Percentiles rank a stretch among this genome's conserved stretches.
These are phyloP conservation scores for Zosterops pallidus DNA, from an alignment of 2,113 vertebrate genomes.

Conservation along the genomic window DNA sequence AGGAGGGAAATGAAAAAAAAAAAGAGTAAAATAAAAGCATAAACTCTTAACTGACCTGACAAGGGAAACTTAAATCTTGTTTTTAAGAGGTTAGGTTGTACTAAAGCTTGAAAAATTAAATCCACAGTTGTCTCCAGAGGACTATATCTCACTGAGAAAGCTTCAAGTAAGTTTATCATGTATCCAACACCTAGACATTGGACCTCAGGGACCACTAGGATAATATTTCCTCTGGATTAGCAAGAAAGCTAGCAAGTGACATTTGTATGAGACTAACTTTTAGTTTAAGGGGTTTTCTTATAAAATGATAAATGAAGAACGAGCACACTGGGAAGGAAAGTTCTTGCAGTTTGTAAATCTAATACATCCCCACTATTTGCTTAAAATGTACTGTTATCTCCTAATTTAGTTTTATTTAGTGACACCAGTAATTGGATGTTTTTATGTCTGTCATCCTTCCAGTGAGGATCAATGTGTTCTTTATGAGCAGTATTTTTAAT, in stretches of 20 bases:
- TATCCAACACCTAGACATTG: slow-evolving; percentile 80
- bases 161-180: slow-evolving; percentile 79
- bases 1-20: slow-evolving; percentile 39
- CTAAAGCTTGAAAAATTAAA: slow-evolving; percentile 77
- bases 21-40: slow-evolving; percentile 66
- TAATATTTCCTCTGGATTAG: slow-evolving; percentile 82
- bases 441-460: slow-evolving; percentile 1
- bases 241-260: slow-evolving; percentile 73
- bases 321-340: slow-evolving; percentile 45
- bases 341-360: slow-evolving; percentile 53
- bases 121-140: slow-evolving; percentile 69
- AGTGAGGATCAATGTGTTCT: neutral
- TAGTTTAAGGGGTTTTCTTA: slow-evolving; percentile 60
- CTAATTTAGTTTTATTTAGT: slow-evolving; percentile 53
- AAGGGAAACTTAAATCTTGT: slow-evolving; percentile 80
- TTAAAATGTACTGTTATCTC: slow-evolving; percentile 11
- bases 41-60: slow-evolving; percentile 74
- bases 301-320: slow-evolving; percentile 72
- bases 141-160: slow-evolving; percentile 78
- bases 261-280: slow-evolving; percentile 63
- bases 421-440: slow-evolving; percentile 21
- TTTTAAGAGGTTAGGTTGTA: slow-evolving; percentile 72
- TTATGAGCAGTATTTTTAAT: slow-evolving; percentile 47
- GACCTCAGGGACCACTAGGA: slow-evolving; percentile 74
- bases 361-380: slow-evolving; percentile 3